These are phyloP conservation scores for Palythoa caribaeorum DNA, from an alignment of 92 coral and sea anemone genomes.

Conservation along the genomic window DNA sequence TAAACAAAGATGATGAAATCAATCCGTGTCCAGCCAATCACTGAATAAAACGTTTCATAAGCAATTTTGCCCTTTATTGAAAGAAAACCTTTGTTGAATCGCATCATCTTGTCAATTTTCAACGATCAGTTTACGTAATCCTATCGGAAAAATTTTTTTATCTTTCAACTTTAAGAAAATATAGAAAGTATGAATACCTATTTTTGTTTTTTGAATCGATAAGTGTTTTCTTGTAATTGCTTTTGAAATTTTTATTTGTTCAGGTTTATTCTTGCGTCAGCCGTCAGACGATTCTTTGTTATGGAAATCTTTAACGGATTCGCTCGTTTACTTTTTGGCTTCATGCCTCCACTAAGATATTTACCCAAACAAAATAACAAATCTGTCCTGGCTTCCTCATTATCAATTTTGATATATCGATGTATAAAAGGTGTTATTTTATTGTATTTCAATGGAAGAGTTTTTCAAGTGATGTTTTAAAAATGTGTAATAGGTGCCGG, in stretches of 20 bases:
- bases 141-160: not conserved
- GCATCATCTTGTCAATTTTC: not conserved
- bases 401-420: not conserved
- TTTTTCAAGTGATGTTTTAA: not conserved
- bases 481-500: not conserved
- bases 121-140: not conserved
- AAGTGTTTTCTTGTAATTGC: not conserved
- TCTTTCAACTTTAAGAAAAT: not conserved
- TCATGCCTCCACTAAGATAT: constrained; percentile 7
- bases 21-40: constrained; percentile 15
- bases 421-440: not conserved
- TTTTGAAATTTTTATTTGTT: not conserved
- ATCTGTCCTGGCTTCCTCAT: not conserved
- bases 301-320: constrained; percentile 17
- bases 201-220: not conserved
- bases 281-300: constrained; percentile 30
- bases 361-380: not conserved
- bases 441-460: too few relatives aligned
- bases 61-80: not conserved
- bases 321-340: not conserved
- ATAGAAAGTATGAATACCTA: too few relatives aligned
- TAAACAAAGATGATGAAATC: constrained; percentile 43
- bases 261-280: constrained; percentile 32
- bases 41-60: constrained; percentile 13
- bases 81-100: not conserved